These are phyloP conservation scores for Eurypyga helias DNA, from an alignment of 2,113 vertebrate species.

Conservation along the genomic window DNA sequence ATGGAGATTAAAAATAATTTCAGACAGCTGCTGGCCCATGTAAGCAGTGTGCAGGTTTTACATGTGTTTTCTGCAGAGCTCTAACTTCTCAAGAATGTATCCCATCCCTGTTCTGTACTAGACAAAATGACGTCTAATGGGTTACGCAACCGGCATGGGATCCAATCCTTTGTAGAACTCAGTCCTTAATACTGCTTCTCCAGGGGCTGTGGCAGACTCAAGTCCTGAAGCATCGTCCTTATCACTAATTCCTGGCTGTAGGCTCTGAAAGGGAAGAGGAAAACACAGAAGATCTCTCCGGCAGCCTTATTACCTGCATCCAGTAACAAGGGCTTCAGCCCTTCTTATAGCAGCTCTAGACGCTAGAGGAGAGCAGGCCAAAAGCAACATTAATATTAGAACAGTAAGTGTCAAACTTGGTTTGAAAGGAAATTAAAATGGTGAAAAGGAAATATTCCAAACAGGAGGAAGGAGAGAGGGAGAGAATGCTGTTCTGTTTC, in stretches of 20 bases:
- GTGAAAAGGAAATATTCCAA: not conserved
- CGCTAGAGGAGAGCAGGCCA: not conserved
- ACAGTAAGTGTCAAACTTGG: not conserved
- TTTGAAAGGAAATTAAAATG: not conserved
- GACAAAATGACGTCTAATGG: not conserved
- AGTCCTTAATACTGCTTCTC: not conserved
- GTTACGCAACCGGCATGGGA: not conserved
- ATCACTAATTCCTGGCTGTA: not conserved
- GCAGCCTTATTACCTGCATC: not conserved
- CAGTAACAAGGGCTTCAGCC: not conserved
- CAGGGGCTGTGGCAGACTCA: rapidly evolving
- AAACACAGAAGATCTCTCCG: not conserved
- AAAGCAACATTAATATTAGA: not conserved
- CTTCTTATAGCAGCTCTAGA: not conserved
- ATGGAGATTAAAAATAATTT: not conserved
- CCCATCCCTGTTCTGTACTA: not conserved
- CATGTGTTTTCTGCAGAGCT: not conserved
- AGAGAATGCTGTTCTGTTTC: not conserved
- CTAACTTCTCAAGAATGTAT: not conserved
- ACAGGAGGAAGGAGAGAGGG: not conserved
- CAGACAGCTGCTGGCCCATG: too few relatives aligned
- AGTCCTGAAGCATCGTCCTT: not conserved
- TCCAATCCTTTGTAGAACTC: not conserved
- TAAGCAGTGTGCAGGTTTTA: not conserved
- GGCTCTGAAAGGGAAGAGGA: not conserved